Evolutionary conservation across 1,140 invertebrate species (phyloP), one percentile per base, ranked within the genome.

Genomic region (Cataglyphis hispanica): DNA sequence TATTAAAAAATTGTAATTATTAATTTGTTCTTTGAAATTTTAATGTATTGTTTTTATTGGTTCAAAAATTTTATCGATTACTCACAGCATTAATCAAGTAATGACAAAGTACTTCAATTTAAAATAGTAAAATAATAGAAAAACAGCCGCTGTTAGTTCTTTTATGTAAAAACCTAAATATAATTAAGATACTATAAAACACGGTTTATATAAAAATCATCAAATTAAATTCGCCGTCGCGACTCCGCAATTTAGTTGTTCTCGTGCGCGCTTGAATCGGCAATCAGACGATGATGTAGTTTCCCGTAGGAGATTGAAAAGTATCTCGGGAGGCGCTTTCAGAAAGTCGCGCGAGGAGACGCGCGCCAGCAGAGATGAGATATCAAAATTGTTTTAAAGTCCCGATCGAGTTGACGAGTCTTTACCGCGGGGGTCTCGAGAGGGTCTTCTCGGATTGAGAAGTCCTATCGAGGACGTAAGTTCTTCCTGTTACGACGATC

Each of bases 301-400:
- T 90, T 74, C 53, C 58, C 58, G 8, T 34, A 83, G 72, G 67
- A 83, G 85, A 90, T 86, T 88, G 81, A 84, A 90, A 90, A 86
- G 83, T 90, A 83, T n/a, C 56, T 53, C 19, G 67, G 43, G 53
- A 70, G 13, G 34, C n/a, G 56, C 25, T 53, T 16, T 66, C 66
- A 50, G 50, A 34, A 86, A 86, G 85, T 86, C 85, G 64, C 43
- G 61, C 76, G 31, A 63, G 31, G 46, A 80, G 53, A 60, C 72
- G 72, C 69, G n/a, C 67, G 70, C 11, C 63, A 67, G 56, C 63
- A 67, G 56, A 91, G 87, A 91, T 89, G 90, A 91, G 87, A 90
- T 87, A 87, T 90, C 85, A 90, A 91, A 91, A 91, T 90, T 91
- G 87, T 88, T 91, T 91, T 88, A 91, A 91, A 90, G 87, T 88